These are phyloP conservation scores for Mythimna vitellina DNA, from an alignment of 2,888 invertebrate species.

Conservation along the genomic window DNA sequence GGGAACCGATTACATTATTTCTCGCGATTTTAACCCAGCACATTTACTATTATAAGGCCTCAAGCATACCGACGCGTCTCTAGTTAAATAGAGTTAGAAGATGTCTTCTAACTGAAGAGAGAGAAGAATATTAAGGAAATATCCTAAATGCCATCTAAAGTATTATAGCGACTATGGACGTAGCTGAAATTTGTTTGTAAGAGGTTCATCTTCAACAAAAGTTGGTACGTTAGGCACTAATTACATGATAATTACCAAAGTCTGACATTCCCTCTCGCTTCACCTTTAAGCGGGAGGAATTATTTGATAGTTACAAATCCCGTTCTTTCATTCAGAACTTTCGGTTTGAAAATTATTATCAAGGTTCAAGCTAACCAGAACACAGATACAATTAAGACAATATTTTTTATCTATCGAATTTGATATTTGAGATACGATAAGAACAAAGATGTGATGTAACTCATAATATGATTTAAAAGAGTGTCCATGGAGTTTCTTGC, in stretches of 20 bases:
- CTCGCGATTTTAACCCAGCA: slow-evolving; percentile 56
- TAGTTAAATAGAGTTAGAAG: slow-evolving; percentile 23
- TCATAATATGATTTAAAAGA: no score
- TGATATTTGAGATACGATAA: no score
- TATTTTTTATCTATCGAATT: no score
- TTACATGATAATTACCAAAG: no score
- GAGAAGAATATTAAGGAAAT: slow-evolving; percentile 6
- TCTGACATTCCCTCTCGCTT: no score
- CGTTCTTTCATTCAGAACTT: neutral
- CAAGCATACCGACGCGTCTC: slow-evolving; percentile 59
- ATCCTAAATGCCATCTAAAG: slow-evolving; percentile 4
- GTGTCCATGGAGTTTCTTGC: no score
- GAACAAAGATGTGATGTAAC: no score
- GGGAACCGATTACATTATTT: slow-evolving; percentile 38
- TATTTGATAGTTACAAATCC: no score
- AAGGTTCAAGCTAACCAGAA: no score
- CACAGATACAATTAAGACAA: no score
- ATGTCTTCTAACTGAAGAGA: slow-evolving; percentile 5
- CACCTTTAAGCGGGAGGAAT: no score
- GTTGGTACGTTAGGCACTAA: neutral
- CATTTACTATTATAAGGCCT: slow-evolving; percentile 58
- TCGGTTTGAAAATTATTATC: no score
- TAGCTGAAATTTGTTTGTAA: neutral
- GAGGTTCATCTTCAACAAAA: neutral
- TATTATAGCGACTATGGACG: slow-evolving; percentile 3